These are phyloP conservation scores for Umimayanthus chanpuru DNA, from an alignment of 92 coral and sea anemone species.

Conservation along the genomic window DNA sequence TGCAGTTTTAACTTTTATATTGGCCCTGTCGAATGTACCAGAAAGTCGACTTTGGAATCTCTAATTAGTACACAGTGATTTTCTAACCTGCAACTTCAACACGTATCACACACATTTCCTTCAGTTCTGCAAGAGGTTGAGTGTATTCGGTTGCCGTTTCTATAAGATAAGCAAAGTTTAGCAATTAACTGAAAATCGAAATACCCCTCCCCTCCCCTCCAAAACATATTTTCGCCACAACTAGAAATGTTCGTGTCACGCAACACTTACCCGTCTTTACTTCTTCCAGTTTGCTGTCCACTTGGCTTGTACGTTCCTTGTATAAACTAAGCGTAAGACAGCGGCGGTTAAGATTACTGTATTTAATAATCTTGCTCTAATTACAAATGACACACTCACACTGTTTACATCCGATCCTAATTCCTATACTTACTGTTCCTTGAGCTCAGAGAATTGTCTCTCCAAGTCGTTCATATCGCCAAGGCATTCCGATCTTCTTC, in stretches of 20 bases:
- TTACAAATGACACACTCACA: neutral
- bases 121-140: conserved; percentile 86
- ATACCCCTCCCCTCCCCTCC: neutral
- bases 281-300: conserved; percentile 89
- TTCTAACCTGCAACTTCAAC: conserved; percentile 92
- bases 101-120: conserved; percentile 95
- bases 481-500: conserved; percentile 88
- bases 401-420: neutral
- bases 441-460: conserved; percentile 91
- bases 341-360: neutral
- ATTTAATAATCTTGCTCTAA: neutral
- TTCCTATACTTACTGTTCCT: conserved; percentile 84
- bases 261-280: conserved; percentile 73
- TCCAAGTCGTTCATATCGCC: conserved; percentile 97
- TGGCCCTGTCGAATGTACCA: too few species aligned
- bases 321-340: conserved; percentile 66
- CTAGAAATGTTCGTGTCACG: neutral
- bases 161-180: conserved; percentile 6
- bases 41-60: too few species aligned
- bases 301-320: conserved; percentile 89
- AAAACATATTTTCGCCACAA: neutral
- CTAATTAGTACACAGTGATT: too few species aligned
- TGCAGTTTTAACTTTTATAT: too few species aligned
- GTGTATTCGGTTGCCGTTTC: conserved; percentile 89
- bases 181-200: neutral